phyloP scores from a whole-genome alignment of 2,113 vertebrate genomes.

The Riparia riparia region DNA sequence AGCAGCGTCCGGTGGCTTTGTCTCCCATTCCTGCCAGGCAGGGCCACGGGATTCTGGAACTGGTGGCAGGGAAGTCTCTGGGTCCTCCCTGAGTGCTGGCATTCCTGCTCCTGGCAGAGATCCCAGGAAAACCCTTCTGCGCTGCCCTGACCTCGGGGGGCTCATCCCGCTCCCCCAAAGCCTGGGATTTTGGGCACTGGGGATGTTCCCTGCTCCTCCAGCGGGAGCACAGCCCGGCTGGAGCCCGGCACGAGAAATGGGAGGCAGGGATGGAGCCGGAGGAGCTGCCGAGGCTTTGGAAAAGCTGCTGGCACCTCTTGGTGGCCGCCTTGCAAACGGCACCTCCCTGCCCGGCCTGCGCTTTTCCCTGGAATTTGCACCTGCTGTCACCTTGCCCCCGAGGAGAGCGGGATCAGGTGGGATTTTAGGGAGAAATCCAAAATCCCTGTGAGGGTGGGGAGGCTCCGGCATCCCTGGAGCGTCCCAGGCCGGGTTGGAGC shows the following conservation, averaged over 20 bases:
- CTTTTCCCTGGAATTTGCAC: background rate
- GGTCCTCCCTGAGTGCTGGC: background rate
- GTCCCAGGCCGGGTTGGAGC: background rate
- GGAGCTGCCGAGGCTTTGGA: background rate
- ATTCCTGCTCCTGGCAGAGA: background rate
- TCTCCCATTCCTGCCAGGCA: background rate
- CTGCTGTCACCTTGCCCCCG: accelerated
- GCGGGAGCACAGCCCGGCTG: background rate
- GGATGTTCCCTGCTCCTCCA: background rate
- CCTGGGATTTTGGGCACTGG: accelerated
- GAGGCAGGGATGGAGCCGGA: background rate
- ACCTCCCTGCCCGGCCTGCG: background rate
- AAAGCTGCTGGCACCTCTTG: background rate
- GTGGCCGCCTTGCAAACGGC: background rate
- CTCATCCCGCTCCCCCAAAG: background rate
- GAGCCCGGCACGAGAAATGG: background rate
- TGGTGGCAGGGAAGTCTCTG: background rate
- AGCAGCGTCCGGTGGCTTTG: background rate
- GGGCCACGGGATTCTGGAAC: background rate
- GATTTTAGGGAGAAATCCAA: background rate
- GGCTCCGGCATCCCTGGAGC: background rate
- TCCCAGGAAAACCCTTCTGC: background rate
- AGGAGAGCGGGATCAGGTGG: background rate
- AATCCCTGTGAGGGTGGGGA: background rate
- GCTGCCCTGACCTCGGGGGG: no score